Evolutionary conservation across 1,140 invertebrate genomes (phyloP).

Genomic region (Camponotus pennsylvanicus): DNA sequence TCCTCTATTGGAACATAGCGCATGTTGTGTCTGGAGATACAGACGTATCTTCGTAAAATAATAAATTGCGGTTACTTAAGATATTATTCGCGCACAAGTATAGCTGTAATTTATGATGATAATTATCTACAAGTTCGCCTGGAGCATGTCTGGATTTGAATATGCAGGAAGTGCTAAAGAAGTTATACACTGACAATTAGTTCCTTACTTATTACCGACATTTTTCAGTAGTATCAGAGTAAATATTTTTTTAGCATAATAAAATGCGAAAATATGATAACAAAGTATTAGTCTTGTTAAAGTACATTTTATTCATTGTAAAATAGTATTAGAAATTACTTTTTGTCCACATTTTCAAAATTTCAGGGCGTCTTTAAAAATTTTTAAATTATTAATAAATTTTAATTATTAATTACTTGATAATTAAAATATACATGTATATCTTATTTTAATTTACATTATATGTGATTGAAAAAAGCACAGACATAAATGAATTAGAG

Average conservation of each 20-base stretch:
- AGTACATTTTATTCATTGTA: background rate
- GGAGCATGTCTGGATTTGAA: background rate
- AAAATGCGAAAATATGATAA: background rate
- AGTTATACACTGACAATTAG: background rate
- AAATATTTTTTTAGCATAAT: background rate
- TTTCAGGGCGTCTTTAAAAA: background rate
- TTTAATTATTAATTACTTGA: background rate
- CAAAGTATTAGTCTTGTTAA: background rate
- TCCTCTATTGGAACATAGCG: conserved; percentile 5
- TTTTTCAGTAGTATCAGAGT: background rate
- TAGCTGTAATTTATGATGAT: conserved; percentile 13
- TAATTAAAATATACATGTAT: background rate
- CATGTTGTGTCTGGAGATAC: background rate
- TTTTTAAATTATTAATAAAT: background rate
- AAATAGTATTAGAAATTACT: too few species aligned
- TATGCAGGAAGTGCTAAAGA: too few species aligned
- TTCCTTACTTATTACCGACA: background rate
- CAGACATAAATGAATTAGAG: background rate
- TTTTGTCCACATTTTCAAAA: background rate
- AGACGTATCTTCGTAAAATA: background rate
- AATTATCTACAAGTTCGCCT: background rate
- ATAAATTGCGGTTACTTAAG: background rate
- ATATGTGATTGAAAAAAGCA: background rate
- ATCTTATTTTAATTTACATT: background rate
- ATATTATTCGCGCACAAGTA: background rate